Base-by-base conservation (phyloP, 2,113 vertebrate species). In the Onychostruthus taczanowskii region DNA sequence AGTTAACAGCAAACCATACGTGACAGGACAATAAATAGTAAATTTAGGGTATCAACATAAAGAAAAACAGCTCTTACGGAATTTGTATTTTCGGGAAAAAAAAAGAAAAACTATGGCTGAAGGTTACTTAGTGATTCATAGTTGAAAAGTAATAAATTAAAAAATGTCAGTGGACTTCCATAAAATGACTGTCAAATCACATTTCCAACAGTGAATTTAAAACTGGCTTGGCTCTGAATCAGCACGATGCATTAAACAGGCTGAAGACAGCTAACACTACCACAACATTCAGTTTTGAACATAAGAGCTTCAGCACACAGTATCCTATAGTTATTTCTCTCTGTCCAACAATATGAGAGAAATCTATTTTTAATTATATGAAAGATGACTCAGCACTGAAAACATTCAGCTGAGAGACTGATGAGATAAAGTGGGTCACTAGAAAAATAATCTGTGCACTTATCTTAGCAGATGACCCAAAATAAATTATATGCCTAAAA, bases 361-460 rank as follows among this genome's bases (percentile, higher is more conserved):
- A 91, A 89, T 72, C 50, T 93, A 78, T 76, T 93, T 94, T 89
- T 87, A 93, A 94, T 87, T 84, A 64, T 13, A 82, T 22, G 39
- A 75, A 94, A 93, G 55, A 89, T 84, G 80, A 96, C 55, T 84
- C 69, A 82, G 69, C 77, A 94, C 66, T 75, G 52, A 75, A 93
- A 91, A 93, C 17, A 84, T 68, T 91, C 56, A 63, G 21, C 27
- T 63, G 64, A 89, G 77, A 89, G 39, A 93, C 1, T 39, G 33
- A 92, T 13, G 73, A 91, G 73, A 80, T 78, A 88, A 96, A 96
- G 55, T 84, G 79, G 82, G 75, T 93, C 88, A 90, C 47, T 50
- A 86, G 64, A 86, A 94, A 94, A 96, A 92, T 43, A 37, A 90
- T 33, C 33, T 47, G 52, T 0, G 0, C 15, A 61, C 13, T 59